Percentiles rank a stretch among this genome's conserved stretches.
Evolutionary conservation across 2,888 invertebrate genomes (phyloP).

Genomic region (Euspilapteryx auroguttella): DNA sequence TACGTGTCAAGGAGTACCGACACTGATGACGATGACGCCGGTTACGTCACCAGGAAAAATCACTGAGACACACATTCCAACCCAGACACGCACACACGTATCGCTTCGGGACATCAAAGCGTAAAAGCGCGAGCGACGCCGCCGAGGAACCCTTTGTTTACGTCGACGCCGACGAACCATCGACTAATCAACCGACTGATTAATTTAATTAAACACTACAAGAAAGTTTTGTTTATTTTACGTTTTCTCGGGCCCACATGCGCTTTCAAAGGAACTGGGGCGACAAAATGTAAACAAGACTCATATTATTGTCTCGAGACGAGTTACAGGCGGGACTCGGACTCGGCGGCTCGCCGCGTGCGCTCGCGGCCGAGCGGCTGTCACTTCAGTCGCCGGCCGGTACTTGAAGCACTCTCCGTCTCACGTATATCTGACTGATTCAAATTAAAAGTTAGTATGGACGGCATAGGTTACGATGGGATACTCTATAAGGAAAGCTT

Average conservation of each 20-base stretch:
- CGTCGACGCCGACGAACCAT: constrained; percentile 45
- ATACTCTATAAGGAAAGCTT: too few relatives aligned
- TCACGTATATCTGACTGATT: too few relatives aligned
- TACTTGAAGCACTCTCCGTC: too few relatives aligned
- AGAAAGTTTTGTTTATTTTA: constrained; percentile 59
- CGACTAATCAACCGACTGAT: constrained; percentile 60
- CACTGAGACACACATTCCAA: too few relatives aligned
- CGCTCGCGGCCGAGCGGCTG: too few relatives aligned
- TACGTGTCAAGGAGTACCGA: too few relatives aligned
- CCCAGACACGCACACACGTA: too few relatives aligned
- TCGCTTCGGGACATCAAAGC: constrained; percentile 51
- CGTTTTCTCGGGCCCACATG: constrained; percentile 59
- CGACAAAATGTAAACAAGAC: constrained; percentile 41
- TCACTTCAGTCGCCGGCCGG: too few relatives aligned
- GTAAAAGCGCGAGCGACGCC: constrained; percentile 11
- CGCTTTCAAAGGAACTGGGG: constrained; percentile 53
- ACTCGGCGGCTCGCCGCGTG: constrained; percentile 13
- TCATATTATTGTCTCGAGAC: constrained; percentile 28
- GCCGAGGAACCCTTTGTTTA: constrained; percentile 41
- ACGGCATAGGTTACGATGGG: too few relatives aligned
- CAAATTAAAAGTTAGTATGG: too few relatives aligned
- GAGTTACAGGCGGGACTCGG: constrained; percentile 5
- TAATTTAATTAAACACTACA: constrained; percentile 62
- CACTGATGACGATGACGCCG: too few relatives aligned
- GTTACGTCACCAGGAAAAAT: too few relatives aligned